Conservation (phyloP, 2,888 invertebrate species). For the Xanthia togata region DNA sequence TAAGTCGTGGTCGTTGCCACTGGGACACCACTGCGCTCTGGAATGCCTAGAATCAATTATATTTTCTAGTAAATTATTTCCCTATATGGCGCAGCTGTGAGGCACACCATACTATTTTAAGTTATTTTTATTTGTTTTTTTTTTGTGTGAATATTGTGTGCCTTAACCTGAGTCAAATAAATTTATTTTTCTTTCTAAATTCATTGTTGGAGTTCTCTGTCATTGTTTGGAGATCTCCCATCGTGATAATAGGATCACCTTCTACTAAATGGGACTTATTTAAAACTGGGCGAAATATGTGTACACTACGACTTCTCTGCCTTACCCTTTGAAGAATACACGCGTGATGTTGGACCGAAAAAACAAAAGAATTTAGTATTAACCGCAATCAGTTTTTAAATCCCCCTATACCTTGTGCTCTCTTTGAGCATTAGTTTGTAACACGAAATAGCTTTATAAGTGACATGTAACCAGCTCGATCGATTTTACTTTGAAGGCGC, state of each 20-base stretch:
- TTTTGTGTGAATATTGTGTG: too few relatives aligned
- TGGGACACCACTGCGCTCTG: too few relatives aligned
- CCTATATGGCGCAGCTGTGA: too few relatives aligned
- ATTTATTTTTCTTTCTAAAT: too few relatives aligned
- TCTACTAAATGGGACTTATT: neutral
- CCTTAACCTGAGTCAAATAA: too few relatives aligned
- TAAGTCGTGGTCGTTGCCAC: too few relatives aligned
- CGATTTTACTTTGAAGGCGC: constrained; percentile 41
- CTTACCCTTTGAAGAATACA: neutral
- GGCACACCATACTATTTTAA: too few relatives aligned
- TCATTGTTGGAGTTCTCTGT: too few relatives aligned
- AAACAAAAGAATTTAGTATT: neutral
- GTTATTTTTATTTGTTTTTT: too few relatives aligned
- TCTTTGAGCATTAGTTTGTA: neutral
- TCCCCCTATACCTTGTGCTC: neutral
- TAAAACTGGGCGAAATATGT: neutral
- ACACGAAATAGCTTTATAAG: constrained; percentile 28
- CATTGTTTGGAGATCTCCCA: neutral
- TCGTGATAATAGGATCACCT: too few relatives aligned
- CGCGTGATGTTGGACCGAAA: neutral
- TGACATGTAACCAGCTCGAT: constrained; percentile 30
- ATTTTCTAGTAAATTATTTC: too few relatives aligned
- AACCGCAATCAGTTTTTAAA: neutral
- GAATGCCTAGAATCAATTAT: too few relatives aligned
- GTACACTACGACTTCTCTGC: neutral